Percentiles rank a stretch among this genome's conserved stretches.
Conservation (phyloP, 2,797 vertebrate genomes). For the Danio choprae region DNA sequence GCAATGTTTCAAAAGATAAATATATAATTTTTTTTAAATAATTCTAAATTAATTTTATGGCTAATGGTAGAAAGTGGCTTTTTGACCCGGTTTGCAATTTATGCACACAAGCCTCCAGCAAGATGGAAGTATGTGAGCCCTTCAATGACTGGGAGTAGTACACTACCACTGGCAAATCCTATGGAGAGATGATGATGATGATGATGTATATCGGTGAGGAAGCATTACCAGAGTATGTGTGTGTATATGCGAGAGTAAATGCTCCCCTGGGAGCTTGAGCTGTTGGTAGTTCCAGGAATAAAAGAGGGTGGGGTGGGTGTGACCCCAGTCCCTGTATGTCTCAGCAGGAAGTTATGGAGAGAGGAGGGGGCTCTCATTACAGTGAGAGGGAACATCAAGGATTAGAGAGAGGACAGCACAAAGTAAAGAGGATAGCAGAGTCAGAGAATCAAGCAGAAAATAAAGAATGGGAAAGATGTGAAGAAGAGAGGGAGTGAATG, state of each 20-base stretch:
- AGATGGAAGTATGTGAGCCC: slow-evolving; percentile 14
- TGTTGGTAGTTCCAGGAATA: slow-evolving; percentile 75
- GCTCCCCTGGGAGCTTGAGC: slow-evolving; percentile 63
- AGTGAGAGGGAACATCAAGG: slow-evolving; percentile 47
- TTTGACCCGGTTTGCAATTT: not conserved
- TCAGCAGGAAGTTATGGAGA: slow-evolving; percentile 74
- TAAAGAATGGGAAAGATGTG: not conserved
- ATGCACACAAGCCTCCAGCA: not conserved
- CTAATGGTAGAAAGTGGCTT: not conserved
- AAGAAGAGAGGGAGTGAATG: slow-evolving; percentile 21
- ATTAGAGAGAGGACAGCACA: slow-evolving; percentile 45
- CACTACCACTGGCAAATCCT: slow-evolving; percentile 14
- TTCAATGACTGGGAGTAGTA: slow-evolving; percentile 13
- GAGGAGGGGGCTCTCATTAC: slow-evolving; percentile 45
- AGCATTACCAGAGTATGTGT: slow-evolving; percentile 41
- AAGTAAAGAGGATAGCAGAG: slow-evolving; percentile 28
- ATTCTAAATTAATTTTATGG: not conserved
- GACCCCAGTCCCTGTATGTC: slow-evolving; percentile 72
- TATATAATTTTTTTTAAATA: not conserved
- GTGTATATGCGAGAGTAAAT: slow-evolving; percentile 38
- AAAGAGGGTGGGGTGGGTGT: slow-evolving; percentile 79
- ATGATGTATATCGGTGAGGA: slow-evolving; percentile 43
- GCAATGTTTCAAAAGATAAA: not conserved
- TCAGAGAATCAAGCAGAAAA: not conserved
- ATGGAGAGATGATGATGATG: slow-evolving; percentile 10